Base-by-base conservation (phyloP, 2,797 vertebrate species). In the Platyrinchus mystaceus region DNA sequence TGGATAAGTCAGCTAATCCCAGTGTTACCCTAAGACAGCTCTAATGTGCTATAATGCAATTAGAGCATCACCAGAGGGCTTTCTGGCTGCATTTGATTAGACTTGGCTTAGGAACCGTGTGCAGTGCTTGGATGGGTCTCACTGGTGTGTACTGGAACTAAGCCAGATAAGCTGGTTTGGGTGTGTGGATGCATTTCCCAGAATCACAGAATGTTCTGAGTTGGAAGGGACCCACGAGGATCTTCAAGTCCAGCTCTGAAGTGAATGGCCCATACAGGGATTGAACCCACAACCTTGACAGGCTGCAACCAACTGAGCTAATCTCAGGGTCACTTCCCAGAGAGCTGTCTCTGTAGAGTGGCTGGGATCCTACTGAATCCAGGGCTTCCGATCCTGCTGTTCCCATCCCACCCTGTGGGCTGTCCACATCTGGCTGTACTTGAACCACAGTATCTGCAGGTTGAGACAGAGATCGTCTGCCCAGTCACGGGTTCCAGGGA, bases 11-110 rank as follows among this genome's bases (percentile, higher is more conserved):
- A 53, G 43, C 58, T 93, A 93, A 91, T 96, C 83, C 87, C 37
- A 19, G 6, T 22, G 46, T 90, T 84, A 76, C 62, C 76, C 80
- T 86, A 69, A 78, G 83, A 79, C 73, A 55, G 63, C 66, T 75
- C 77, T 96, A 76, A 90, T 90, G 74, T 79, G 93, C 88, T 67
- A 18, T 94, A 93, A 93, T 81, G 75, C 87, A 91, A 90, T 94
- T 96, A 94, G 83, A 82, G 74, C 80, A 78, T 69, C 94, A 89
- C 87, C 87, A 75, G 58, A 75, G 73, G 87, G 82, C 46, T 94
- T 94, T 78, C 79, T 94, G 89, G 52, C 70, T 62, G 63, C 2
- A 0, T 74, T 76, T 76, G 85, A 60, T 67, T 76, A 53, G 77
- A 55, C 88, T 92, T 87, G 77, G 84, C 88, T 91, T 90, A 83